These are phyloP conservation scores for Tragelaphus scriptus DNA, from an alignment of 2,113 vertebrate species.

Conservation along the genomic window DNA sequence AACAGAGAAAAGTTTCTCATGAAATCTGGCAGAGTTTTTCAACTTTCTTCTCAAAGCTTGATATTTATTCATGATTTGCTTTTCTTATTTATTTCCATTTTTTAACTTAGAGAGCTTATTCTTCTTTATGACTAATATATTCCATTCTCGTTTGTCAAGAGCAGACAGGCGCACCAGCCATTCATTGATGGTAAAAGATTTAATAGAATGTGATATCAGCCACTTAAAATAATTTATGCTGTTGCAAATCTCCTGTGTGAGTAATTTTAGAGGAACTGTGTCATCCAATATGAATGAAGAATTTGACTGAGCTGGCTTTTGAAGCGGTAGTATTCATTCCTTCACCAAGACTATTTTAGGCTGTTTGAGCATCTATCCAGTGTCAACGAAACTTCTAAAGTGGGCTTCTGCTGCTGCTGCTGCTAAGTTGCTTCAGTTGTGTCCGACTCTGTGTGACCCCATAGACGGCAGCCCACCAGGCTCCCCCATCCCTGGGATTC, in stretches of 20 bases:
- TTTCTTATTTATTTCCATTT: constrained; percentile 44
- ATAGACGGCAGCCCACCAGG: no score
- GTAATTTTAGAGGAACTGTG: neutral
- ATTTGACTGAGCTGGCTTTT: neutral
- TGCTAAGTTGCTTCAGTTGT: no score
- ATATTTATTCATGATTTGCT: constrained; percentile 43
- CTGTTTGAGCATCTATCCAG: neutral
- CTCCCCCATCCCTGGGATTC: no score
- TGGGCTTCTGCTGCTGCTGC: neutral
- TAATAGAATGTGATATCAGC: constrained; percentile 34
- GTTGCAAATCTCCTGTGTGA: neutral
- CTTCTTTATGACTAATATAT: constrained; percentile 38
- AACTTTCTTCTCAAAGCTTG: neutral
- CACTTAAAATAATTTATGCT: constrained; percentile 54
- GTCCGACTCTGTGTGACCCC: no score
- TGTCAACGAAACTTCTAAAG: neutral
- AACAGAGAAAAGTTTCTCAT: neutral
- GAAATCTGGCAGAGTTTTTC: neutral
- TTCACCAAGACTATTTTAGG: neutral
- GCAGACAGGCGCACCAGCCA: neutral
- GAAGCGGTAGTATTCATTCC: neutral
- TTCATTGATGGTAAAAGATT: constrained; percentile 41
- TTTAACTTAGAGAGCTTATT: constrained; percentile 18
- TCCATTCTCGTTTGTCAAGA: constrained; percentile 17
- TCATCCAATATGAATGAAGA: constrained; percentile 33